phyloP scores from a whole-genome alignment of 2,888 invertebrate species.

The Eulithis testata region DNA sequence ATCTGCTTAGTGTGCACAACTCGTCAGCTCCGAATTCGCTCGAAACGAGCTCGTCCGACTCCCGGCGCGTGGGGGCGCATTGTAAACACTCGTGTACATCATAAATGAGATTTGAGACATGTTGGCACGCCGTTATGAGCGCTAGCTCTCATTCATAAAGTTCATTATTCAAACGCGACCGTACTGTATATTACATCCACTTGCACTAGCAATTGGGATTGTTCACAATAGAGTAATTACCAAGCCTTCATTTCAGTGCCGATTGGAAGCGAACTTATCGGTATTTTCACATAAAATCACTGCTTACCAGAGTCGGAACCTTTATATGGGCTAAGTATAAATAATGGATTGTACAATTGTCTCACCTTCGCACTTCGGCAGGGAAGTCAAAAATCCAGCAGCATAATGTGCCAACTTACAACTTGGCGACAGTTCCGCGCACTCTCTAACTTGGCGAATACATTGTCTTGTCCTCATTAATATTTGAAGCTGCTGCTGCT shows the following conservation, averaged over 20 bases:
- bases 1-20: too few species aligned
- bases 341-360: background rate
- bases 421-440: background rate
- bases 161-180: conserved; percentile 5
- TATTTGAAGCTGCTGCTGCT: conserved; percentile 10
- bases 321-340: too few species aligned
- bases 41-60: too few species aligned
- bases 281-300: background rate
- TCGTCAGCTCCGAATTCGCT: too few species aligned
- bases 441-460: conserved; percentile 3
- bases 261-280: background rate
- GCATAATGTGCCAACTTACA: background rate
- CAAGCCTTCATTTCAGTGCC: background rate
- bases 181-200: conserved; percentile 3
- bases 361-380: background rate
- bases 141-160: conserved; percentile 12
- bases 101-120: conserved; percentile 26
- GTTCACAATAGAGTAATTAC: conserved; percentile 13
- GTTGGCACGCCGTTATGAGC: conserved; percentile 16
- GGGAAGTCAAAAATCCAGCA: background rate
- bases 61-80: conserved; percentile 3
- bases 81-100: conserved; percentile 26
- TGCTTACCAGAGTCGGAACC: too few species aligned
- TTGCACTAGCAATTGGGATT: conserved; percentile 16
- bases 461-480: conserved; percentile 20